Conservation (phyloP, 2,797 vertebrate species). For the Yasuhikotakia modesta region DNA sequence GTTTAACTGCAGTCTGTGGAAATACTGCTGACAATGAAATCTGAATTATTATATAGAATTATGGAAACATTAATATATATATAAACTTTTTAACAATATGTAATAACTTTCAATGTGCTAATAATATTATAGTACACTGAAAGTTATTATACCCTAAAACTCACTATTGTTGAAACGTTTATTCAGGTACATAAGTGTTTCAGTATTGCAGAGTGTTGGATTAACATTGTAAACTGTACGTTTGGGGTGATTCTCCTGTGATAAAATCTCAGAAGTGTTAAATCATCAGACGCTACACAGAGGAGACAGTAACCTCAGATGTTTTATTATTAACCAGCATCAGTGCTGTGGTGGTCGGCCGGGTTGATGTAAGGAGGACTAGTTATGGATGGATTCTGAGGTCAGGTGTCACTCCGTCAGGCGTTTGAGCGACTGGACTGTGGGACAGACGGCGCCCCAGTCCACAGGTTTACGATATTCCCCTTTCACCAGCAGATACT, state of each 20-base stretch:
- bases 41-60: too few relatives aligned
- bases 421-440: slow-evolving; percentile 55
- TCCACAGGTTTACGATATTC: slow-evolving; percentile 70
- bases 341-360: neutral
- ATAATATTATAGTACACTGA: too few relatives aligned
- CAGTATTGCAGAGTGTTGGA: too few relatives aligned
- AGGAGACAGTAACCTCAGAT: neutral
- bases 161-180: too few relatives aligned
- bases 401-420: slow-evolving; percentile 28
- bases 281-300: neutral
- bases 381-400: slow-evolving; percentile 25
- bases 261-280: neutral
- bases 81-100: too few relatives aligned
- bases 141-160: too few relatives aligned
- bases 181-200: too few relatives aligned
- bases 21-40: too few relatives aligned
- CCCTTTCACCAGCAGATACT: slow-evolving; percentile 83
- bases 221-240: too few relatives aligned
- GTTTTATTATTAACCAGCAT: slow-evolving; percentile 26
- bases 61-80: too few relatives aligned
- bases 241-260: too few relatives aligned
- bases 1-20: neutral
- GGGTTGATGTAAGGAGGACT: neutral
- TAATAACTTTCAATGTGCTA: too few relatives aligned
- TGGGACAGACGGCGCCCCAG: slow-evolving; percentile 56